Percentiles rank a stretch among this genome's conserved stretches.
phyloP scores from a whole-genome alignment of 2,797 vertebrate genomes.

The Eutrigla gurnardus region DNA sequence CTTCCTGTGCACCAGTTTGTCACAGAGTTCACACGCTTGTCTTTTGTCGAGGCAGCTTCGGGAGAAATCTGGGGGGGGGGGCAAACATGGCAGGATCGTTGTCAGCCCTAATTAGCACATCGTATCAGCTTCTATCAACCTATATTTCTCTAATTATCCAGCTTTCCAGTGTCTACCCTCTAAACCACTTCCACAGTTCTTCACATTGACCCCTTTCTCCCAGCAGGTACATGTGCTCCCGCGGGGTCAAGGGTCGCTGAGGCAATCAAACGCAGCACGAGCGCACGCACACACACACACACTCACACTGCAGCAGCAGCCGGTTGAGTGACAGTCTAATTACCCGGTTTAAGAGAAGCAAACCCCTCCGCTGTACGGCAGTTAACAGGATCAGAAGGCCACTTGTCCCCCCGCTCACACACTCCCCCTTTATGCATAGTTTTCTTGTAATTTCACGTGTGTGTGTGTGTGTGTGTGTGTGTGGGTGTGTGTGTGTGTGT shows the following conservation, averaged over 20 bases:
- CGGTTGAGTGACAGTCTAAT: constrained; percentile 78
- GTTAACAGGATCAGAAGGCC: constrained; percentile 66
- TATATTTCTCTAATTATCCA: neutral
- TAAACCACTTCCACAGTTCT: neutral
- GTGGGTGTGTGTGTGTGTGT: constrained; percentile 30
- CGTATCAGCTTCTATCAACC: neutral
- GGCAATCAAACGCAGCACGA: constrained; percentile 55
- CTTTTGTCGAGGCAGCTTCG: neutral
- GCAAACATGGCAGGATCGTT: neutral
- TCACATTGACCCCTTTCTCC: neutral
- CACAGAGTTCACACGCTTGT: no score
- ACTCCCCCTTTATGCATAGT: constrained; percentile 43
- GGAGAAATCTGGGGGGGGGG: neutral
- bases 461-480: constrained; percentile 14
- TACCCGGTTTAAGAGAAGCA: constrained; percentile 46
- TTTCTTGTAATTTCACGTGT: constrained; percentile 4
- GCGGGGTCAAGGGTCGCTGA: constrained; percentile 44
- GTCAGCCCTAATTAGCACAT: neutral
- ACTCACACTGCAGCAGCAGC: neutral
- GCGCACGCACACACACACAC: constrained; percentile 5
- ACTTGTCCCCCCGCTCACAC: constrained; percentile 39
- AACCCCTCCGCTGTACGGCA: constrained; percentile 50
- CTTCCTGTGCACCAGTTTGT: neutral
- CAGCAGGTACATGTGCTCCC: constrained; percentile 42
- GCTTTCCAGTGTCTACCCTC: neutral